These are phyloP conservation scores for Corythornis madagascariensis DNA, from an alignment of 2,113 vertebrate species.

Conservation along the genomic window DNA sequence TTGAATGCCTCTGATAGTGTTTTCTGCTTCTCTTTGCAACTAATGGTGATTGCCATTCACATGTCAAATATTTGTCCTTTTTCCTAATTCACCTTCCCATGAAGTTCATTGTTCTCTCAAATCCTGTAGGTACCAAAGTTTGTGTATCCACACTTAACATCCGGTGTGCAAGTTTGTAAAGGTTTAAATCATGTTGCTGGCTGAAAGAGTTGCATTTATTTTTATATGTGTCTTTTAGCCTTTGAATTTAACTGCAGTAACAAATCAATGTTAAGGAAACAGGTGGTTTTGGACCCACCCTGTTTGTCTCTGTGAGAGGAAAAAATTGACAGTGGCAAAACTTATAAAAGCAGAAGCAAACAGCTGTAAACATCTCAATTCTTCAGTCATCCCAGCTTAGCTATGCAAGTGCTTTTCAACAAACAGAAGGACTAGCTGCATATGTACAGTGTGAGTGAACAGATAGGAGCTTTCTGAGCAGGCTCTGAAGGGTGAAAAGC, in stretches of 20 bases:
- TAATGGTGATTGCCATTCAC: neutral
- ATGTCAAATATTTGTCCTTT: neutral
- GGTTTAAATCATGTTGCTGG: neutral
- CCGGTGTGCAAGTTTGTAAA: neutral
- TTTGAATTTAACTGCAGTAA: neutral
- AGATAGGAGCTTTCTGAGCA: neutral
- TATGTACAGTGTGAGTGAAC: neutral
- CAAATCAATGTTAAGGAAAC: slow-evolving; percentile 8
- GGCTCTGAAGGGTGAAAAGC: neutral
- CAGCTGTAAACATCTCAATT: neutral
- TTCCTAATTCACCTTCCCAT: neutral
- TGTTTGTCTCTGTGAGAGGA: neutral
- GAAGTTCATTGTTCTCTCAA: neutral
- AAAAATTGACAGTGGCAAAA: neutral
- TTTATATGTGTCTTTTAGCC: neutral
- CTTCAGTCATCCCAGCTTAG: neutral
- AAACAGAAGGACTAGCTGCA: neutral
- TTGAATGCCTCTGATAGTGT: neutral
- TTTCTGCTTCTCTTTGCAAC: neutral
- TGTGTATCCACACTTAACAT: neutral
- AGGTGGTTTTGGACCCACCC: neutral
- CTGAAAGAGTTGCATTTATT: neutral
- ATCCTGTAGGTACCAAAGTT: neutral
- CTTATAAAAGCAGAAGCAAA: neutral
- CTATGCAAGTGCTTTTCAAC: neutral